Evolutionary conservation across 1,140 invertebrate species (phyloP).

Genomic region (Anastrepha ludens): DNA sequence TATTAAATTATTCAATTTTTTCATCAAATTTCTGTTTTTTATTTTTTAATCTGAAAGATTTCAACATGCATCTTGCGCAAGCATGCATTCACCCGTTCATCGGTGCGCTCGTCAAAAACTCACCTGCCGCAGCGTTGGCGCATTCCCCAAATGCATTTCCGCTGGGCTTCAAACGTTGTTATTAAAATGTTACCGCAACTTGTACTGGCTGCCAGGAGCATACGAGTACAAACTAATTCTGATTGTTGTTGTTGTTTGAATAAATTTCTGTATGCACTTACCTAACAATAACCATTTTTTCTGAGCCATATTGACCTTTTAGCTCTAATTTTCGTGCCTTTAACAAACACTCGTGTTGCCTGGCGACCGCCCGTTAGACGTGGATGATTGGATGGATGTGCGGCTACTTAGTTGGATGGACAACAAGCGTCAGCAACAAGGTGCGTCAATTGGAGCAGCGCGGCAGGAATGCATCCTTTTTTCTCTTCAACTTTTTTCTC

Average conservation of each 20-base stretch:
- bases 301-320: conserved; percentile 34
- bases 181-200: conserved; percentile 48
- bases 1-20: conserved; percentile 32
- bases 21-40: not conserved
- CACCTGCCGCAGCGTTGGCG: conserved; percentile 36
- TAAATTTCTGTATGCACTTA: conserved; percentile 15
- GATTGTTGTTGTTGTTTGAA: not conserved
- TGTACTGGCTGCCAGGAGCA: not conserved
- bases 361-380: conserved; percentile 4
- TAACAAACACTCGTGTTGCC: not conserved
- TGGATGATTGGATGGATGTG: not conserved
- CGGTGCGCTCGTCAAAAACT: conserved; percentile 4
- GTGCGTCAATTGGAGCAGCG: conserved; percentile 35
- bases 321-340: conserved; percentile 27
- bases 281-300: not conserved
- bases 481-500: not conserved
- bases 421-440: not conserved
- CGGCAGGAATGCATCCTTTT: conserved; percentile 11
- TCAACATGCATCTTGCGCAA: conserved; percentile 42
- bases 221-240: not conserved
- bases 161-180: conserved; percentile 37
- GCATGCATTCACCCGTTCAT: conserved; percentile 8
- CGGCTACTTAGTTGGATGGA: not conserved
- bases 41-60: not conserved
- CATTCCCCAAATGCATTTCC: conserved; percentile 9